A percentile compares a stretch with the other conserved stretches of the same genome.
These are phyloP conservation scores for Nemurella pictetii DNA, from an alignment of 2,888 invertebrate genomes.

Conservation along the genomic window DNA sequence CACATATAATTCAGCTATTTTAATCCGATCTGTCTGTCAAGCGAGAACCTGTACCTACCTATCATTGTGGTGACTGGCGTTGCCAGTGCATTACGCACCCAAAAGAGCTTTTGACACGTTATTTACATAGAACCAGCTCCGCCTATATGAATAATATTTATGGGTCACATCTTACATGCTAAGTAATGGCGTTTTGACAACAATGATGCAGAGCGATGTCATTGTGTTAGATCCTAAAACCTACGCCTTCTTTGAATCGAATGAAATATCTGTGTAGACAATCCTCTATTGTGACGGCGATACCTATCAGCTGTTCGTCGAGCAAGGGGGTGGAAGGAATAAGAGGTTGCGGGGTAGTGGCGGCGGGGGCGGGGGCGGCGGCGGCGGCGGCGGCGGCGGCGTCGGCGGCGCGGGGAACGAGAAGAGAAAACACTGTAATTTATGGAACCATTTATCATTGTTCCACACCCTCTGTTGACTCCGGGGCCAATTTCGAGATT, in stretches of 20 bases:
- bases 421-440: constrained; percentile 50
- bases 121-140: constrained; percentile 37
- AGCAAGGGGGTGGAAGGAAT: constrained; percentile 26
- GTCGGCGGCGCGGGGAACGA: constrained; percentile 42
- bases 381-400: constrained; percentile 34
- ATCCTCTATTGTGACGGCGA: constrained; percentile 39
- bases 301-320: constrained; percentile 38
- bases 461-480: constrained; percentile 53
- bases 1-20: not conserved
- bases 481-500: constrained; percentile 61
- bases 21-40: constrained; percentile 7
- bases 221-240: constrained; percentile 29
- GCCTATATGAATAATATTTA: constrained; percentile 39
- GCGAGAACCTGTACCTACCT: constrained; percentile 5
- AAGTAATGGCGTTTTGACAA: constrained; percentile 31
- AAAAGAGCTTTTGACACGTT: constrained; percentile 36
- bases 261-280: constrained; percentile 38
- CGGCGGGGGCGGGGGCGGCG: too few species aligned
- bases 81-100: constrained; percentile 31
- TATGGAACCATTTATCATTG: constrained; percentile 57
- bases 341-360: constrained; percentile 8
- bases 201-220: constrained; percentile 33
- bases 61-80: not conserved
- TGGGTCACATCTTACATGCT: constrained; percentile 36
- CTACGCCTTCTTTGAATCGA: constrained; percentile 36